Percentiles rank a stretch among this genome's conserved stretches.
phyloP scores from a whole-genome alignment of 2,797 vertebrate species.

The Protosalanx chinensis region DNA sequence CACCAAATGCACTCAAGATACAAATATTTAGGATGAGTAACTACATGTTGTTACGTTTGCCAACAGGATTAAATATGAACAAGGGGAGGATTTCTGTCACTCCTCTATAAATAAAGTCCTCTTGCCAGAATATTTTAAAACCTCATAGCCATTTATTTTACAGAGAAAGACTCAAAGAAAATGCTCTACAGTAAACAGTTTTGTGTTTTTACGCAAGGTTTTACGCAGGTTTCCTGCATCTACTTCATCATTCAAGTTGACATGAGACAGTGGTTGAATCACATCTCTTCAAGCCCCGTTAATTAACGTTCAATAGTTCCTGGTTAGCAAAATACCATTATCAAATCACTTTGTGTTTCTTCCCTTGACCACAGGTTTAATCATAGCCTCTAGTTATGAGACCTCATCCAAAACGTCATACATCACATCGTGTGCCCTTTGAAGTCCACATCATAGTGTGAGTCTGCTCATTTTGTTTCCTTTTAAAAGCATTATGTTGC shows the following conservation, averaged over 20 bases:
- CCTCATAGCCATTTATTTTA: no score
- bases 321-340: not conserved
- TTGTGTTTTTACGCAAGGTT: no score
- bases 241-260: no score
- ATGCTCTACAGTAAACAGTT: no score
- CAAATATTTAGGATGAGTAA: no score
- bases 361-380: not conserved
- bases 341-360: not conserved
- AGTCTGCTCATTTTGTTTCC: constrained; percentile 20
- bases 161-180: no score
- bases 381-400: not conserved
- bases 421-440: constrained; percentile 6
- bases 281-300: no score
- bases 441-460: constrained; percentile 1
- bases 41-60: no score
- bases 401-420: not conserved
- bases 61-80: not conserved
- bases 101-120: not conserved
- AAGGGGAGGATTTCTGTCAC: not conserved
- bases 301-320: no score
- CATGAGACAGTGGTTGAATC: no score
- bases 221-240: no score
- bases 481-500: constrained; percentile 3
- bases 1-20: not conserved
- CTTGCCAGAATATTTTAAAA: no score